Percentiles rank a stretch among this genome's conserved stretches.
Conservation (phyloP, 2,797 vertebrate species). For the Nyctibius grandis region DNA sequence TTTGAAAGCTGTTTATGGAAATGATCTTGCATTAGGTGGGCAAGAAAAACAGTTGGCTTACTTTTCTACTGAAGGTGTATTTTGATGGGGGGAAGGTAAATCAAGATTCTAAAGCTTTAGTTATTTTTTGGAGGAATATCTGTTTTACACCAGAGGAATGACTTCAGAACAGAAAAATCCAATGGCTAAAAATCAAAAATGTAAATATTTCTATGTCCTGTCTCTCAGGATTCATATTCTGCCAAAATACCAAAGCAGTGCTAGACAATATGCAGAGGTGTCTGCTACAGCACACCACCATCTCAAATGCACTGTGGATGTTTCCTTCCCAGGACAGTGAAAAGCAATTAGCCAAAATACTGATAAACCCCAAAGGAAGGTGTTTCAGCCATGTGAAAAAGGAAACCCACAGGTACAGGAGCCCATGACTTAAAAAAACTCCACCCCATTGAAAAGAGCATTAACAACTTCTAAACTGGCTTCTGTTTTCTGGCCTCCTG, state of each 20-base stretch:
- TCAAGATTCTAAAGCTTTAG: background rate
- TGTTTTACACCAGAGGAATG: background rate
- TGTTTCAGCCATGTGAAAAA: background rate
- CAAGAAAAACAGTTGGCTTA: accelerated
- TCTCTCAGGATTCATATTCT: background rate
- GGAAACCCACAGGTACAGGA: background rate
- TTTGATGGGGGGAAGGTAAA: background rate
- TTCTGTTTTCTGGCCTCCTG: background rate
- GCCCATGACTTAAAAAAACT: background rate
- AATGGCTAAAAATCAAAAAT: background rate
- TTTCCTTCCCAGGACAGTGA: background rate
- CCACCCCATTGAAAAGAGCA: background rate
- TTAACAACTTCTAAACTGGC: background rate
- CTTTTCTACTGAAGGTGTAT: background rate
- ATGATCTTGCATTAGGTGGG: background rate
- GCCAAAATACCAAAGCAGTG: background rate
- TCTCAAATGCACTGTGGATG: accelerated
- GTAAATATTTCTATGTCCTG: background rate
- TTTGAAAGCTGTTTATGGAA: background rate
- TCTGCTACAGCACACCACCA: background rate
- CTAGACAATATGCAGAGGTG: background rate
- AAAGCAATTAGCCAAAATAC: background rate
- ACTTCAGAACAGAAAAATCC: conserved; percentile 6
- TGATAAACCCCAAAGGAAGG: background rate
- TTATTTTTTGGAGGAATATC: background rate